Conservation (phyloP, 2,888 invertebrate genomes). For the Ramazzottius varieornatus region DNA sequence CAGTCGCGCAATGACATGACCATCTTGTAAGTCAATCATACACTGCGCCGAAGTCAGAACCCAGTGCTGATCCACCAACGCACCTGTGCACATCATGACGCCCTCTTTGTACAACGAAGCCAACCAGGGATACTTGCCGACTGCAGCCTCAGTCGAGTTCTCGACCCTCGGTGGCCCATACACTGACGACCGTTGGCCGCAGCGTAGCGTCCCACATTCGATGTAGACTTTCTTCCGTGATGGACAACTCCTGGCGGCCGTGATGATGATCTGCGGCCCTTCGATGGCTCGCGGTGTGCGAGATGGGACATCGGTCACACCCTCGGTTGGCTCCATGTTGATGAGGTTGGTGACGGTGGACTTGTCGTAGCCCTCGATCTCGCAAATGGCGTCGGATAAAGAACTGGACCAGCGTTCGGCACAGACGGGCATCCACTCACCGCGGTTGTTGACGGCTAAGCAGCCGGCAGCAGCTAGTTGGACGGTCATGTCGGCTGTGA, state of each 20-base stretch:
- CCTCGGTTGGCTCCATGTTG: background rate
- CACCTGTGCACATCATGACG: background rate
- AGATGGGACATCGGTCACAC: background rate
- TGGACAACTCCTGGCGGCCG: background rate
- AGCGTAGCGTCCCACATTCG: background rate
- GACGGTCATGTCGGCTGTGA: background rate
- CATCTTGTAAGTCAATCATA: background rate
- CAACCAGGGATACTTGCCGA: background rate
- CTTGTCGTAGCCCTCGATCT: background rate
- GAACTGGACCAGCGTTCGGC: background rate
- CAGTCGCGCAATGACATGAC: background rate
- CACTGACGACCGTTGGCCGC: background rate
- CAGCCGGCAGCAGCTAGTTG: background rate
- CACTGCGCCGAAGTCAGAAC: background rate
- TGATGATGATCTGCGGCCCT: background rate
- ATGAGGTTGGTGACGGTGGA: background rate
- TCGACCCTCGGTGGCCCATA: background rate
- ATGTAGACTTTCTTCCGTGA: constrained; percentile 3
- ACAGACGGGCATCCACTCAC: background rate
- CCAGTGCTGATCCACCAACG: background rate
- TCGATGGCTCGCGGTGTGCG: background rate
- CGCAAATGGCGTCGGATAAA: background rate
- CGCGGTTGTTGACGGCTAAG: background rate
- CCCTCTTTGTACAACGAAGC: background rate
- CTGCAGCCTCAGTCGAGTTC: background rate